Conservation (phyloP, 2,113 vertebrate genomes). For the Sapajus apella region DNA sequence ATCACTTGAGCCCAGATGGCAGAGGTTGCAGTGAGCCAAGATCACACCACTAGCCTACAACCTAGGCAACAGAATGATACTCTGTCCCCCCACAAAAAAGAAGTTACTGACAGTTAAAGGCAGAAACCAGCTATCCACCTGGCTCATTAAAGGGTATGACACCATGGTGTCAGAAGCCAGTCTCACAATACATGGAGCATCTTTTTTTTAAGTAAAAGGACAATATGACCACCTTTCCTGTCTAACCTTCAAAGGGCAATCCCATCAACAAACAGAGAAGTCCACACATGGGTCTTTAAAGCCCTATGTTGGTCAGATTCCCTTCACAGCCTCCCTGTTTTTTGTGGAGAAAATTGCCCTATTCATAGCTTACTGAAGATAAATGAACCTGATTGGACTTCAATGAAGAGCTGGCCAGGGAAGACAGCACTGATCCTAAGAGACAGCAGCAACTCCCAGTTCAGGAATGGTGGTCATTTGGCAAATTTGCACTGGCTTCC, state of each 20-base stretch:
- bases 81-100: too few species aligned
- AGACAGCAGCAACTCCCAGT: background rate
- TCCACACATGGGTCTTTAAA: background rate
- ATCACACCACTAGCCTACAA: too few species aligned
- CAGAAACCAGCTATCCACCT: background rate
- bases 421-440: background rate
- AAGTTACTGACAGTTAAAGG: background rate
- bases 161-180: background rate
- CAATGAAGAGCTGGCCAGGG: background rate
- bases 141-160: background rate
- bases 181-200: background rate
- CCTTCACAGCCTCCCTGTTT: background rate
- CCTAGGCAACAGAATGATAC: too few species aligned
- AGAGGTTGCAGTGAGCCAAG: too few species aligned
- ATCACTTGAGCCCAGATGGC: too few species aligned
- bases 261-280: background rate
- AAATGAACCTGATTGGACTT: conserved; percentile 19
- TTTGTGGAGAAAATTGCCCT: background rate
- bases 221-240: background rate
- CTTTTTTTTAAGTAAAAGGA: too few species aligned
- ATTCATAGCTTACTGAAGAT: background rate
- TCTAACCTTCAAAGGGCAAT: background rate
- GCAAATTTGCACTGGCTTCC: background rate
- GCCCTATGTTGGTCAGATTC: background rate
- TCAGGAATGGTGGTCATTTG: background rate